These are phyloP conservation scores for Cyphomyrus plagiostoma DNA, from an alignment of 2,113 vertebrate species.

Conservation along the genomic window DNA sequence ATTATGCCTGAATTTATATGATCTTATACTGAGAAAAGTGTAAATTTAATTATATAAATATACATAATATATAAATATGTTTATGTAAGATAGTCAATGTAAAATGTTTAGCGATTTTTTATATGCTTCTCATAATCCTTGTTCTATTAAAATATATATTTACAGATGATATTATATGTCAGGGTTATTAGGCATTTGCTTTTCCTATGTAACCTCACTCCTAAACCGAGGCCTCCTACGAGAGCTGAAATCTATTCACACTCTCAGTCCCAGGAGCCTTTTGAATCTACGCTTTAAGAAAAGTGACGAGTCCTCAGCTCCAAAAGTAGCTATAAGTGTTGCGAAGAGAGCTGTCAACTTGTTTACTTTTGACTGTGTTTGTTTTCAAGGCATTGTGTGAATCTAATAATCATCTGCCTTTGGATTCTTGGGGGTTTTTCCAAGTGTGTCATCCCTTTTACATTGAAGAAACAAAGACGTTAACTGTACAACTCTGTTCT, in stretches of 20 bases:
- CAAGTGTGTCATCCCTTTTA: neutral
- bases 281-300: neutral
- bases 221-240: neutral
- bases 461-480: neutral
- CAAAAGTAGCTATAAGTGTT: neutral
- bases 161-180: slow-evolving; percentile 7
- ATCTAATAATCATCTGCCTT: neutral
- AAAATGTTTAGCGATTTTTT: neutral
- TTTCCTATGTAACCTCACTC: slow-evolving; percentile 13
- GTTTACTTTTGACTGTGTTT: neutral
- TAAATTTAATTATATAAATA: neutral
- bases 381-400: neutral
- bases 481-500: neutral
- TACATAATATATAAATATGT: neutral
- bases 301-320: neutral
- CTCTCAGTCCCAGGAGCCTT: neutral
- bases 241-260: neutral
- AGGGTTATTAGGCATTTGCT: neutral
- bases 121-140: neutral
- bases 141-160: neutral
- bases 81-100: neutral
- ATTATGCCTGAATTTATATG: neutral
- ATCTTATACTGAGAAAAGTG: neutral
- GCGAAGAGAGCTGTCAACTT: neutral
- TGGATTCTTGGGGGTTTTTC: neutral